phyloP scores from a whole-genome alignment of 2,797 vertebrate genomes.

The Sebastes paucispinis region DNA sequence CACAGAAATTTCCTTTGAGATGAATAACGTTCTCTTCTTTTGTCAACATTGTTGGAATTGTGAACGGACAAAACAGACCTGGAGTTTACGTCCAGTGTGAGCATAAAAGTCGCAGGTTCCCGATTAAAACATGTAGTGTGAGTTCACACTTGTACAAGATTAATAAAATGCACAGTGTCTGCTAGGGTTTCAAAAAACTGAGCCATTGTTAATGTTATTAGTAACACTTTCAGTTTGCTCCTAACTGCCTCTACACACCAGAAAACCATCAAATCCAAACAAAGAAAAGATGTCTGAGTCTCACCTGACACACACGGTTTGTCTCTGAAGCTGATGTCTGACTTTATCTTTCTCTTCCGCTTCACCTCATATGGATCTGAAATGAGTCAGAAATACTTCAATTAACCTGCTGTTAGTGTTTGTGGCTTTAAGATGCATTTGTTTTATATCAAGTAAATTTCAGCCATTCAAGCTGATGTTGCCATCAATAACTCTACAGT shows the following conservation, averaged over 20 bases:
- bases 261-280: neutral
- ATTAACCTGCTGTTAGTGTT: neutral
- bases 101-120: too few species aligned
- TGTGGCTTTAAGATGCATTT: neutral
- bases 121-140: neutral
- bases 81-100: neutral
- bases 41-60: neutral
- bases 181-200: too few species aligned
- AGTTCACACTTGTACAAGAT: neutral
- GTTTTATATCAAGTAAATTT: neutral
- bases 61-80: neutral
- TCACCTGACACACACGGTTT: constrained; percentile 74
- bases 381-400: constrained; percentile 28
- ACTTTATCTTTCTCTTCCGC: constrained; percentile 81
- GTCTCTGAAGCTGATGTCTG: constrained; percentile 73
- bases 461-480: neutral
- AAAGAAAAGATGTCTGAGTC: neutral
- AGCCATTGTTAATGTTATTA: neutral
- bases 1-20: neutral
- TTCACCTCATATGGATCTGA: constrained; percentile 85
- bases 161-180: too few species aligned
- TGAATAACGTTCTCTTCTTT: neutral
- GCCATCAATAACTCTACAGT: neutral
- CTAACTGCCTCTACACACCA: neutral
- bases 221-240: neutral